Percentiles rank a stretch among this genome's conserved stretches.
phyloP scores from a whole-genome alignment of 2,797 vertebrate species.

The Melopsittacus undulatus region DNA sequence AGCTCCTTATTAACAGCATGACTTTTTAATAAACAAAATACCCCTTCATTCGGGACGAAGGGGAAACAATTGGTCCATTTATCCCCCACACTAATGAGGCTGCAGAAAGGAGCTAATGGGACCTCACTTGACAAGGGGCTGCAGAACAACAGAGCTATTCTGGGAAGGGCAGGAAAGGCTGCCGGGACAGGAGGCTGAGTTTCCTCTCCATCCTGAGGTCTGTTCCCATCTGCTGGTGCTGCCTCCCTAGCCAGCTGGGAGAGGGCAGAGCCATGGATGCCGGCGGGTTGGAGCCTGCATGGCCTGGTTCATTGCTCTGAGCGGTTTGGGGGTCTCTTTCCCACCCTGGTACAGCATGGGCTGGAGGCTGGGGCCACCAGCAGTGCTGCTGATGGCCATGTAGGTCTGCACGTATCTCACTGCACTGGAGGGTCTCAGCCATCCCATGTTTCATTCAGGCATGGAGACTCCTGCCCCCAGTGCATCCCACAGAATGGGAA shows the following conservation, averaged over 20 bases:
- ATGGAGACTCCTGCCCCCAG: neutral
- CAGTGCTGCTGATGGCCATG: neutral
- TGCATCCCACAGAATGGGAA: neutral
- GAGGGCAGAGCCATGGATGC: neutral
- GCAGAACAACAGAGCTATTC: conserved; percentile 18
- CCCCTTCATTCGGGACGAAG: neutral
- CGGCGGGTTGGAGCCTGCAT: rapidly evolving
- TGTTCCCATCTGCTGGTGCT: rapidly evolving
- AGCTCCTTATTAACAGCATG: conserved; percentile 35
- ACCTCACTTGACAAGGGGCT: neutral
- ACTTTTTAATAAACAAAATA: conserved; percentile 52
- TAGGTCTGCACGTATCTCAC: neutral
- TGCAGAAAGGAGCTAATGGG: neutral
- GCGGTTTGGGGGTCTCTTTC: neutral
- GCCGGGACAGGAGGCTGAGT: neutral
- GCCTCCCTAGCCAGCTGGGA: neutral
- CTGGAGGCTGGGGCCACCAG: neutral
- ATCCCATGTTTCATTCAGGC: neutral
- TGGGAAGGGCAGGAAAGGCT: conserved; percentile 36
- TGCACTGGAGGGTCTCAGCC: neutral
- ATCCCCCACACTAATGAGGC: neutral
- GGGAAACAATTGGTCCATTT: conserved; percentile 46
- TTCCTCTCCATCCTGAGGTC: neutral
- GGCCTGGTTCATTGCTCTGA: neutral
- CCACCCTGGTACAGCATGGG: neutral